Conservation (phyloP, 1,140 invertebrate species). For the Dreissena polymorpha region DNA sequence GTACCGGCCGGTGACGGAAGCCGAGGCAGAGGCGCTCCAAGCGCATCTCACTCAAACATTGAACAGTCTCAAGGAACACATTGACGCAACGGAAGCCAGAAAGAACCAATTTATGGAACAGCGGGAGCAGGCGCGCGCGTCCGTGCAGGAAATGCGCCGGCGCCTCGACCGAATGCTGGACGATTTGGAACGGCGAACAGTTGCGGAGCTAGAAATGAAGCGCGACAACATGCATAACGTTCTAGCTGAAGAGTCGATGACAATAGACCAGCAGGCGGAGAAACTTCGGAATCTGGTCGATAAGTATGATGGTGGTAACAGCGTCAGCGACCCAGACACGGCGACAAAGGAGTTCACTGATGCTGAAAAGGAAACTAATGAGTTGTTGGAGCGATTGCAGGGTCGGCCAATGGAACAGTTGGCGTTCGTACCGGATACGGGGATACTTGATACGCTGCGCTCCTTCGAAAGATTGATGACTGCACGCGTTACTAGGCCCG, state of each 20-base stretch:
- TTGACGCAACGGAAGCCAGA: too few relatives aligned
- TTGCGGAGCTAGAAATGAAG: neutral
- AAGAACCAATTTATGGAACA: neutral
- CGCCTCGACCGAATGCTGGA: neutral
- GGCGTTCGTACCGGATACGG: neutral
- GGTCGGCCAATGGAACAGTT: neutral
- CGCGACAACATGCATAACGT: conserved; percentile 1
- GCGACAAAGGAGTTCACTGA: too few relatives aligned
- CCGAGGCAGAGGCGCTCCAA: too few relatives aligned
- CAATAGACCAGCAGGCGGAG: neutral
- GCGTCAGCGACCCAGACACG: too few relatives aligned
- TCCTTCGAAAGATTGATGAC: neutral
- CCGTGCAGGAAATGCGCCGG: neutral
- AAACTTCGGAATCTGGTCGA: neutral
- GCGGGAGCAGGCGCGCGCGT: neutral
- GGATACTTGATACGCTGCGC: neutral
- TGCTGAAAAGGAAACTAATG: too few relatives aligned
- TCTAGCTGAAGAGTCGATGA: neutral
- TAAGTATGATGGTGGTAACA: too few relatives aligned
- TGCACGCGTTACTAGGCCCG: neutral
- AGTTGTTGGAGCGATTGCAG: too few relatives aligned
- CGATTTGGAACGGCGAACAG: neutral
- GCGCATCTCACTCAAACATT: too few relatives aligned
- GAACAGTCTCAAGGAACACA: too few relatives aligned
- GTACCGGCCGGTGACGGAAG: too few relatives aligned